Percentiles rank a stretch among this genome's conserved stretches.
Evolutionary conservation across 2,113 vertebrate genomes (phyloP).

Genomic region (Crotalus tigris): DNA sequence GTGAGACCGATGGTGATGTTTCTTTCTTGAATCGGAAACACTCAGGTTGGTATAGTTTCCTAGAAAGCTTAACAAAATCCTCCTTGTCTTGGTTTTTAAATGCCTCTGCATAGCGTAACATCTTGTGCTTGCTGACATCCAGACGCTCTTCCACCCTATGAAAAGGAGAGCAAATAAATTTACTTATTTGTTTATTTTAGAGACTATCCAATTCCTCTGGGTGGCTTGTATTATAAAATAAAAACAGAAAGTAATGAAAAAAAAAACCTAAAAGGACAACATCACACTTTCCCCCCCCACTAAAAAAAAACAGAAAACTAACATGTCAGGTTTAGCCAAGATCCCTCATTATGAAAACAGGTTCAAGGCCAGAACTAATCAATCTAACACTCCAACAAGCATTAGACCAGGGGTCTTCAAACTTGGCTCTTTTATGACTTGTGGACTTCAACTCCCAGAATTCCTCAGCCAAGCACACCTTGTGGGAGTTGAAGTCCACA

Average conservation of each 20-base stretch:
- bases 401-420: not conserved
- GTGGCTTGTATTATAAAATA: not conserved
- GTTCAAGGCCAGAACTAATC: not conserved
- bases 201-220: not conserved
- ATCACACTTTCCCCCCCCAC: not conserved
- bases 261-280: not conserved
- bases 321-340: not conserved
- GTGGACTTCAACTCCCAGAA: no score
- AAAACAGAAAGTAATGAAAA: not conserved
- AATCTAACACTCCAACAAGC: not conserved
- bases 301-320: not conserved
- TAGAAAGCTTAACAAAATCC: slow-evolving; percentile 50
- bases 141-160: slow-evolving; percentile 84
- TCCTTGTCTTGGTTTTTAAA: slow-evolving; percentile 75
- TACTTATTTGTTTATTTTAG: not conserved
- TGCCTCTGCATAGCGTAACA: slow-evolving; percentile 76
- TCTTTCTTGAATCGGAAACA: slow-evolving; percentile 31
- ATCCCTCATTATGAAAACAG: not conserved
- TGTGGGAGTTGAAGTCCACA: no score
- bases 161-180: slow-evolving; percentile 15
- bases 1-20: slow-evolving; percentile 50
- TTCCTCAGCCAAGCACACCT: no score
- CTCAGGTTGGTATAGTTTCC: slow-evolving; percentile 40
- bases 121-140: slow-evolving; percentile 76
- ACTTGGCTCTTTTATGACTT: no score